Percentiles rank a stretch among this genome's conserved stretches.
These are phyloP conservation scores for Lysandra coridon DNA, from an alignment of 2,888 invertebrate genomes.

Conservation along the genomic window DNA sequence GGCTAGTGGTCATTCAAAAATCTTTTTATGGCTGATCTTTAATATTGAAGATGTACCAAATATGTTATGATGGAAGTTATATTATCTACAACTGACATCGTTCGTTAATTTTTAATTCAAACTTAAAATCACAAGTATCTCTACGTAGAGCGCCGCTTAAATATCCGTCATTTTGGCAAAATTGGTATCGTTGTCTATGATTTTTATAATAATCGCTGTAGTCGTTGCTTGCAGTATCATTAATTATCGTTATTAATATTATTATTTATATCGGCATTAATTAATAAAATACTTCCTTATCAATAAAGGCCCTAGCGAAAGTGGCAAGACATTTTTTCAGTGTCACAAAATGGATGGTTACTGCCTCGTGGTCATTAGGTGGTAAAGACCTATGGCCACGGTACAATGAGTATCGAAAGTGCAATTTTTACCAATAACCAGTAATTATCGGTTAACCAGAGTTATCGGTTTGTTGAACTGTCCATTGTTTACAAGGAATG, in stretches of 20 bases:
- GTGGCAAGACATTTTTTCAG: neutral
- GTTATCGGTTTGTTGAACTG: conserved; percentile 7
- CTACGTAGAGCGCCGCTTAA: too few species aligned
- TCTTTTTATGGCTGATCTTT: too few species aligned
- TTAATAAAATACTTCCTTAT: neutral
- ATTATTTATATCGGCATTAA: neutral
- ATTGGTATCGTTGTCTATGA: too few species aligned
- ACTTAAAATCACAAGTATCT: too few species aligned
- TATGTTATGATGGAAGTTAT: too few species aligned
- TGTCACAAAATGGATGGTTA: neutral
- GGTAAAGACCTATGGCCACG: conserved; percentile 7
- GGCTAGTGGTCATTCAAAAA: too few species aligned
- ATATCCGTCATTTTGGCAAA: too few species aligned
- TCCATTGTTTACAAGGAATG: neutral
- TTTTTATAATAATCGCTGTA: too few species aligned
- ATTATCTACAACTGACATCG: too few species aligned
- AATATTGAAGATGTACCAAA: too few species aligned
- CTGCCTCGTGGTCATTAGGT: neutral
- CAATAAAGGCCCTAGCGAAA: neutral
- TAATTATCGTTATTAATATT: neutral
- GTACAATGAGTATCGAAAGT: conserved; percentile 19
- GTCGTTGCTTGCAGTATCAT: neutral
- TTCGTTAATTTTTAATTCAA: too few species aligned
- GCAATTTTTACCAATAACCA: conserved; percentile 4
- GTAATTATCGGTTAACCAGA: conserved; percentile 4